These are phyloP conservation scores for Nixonia krombeini DNA, from an alignment of 1,140 invertebrate species.

Conservation along the genomic window DNA sequence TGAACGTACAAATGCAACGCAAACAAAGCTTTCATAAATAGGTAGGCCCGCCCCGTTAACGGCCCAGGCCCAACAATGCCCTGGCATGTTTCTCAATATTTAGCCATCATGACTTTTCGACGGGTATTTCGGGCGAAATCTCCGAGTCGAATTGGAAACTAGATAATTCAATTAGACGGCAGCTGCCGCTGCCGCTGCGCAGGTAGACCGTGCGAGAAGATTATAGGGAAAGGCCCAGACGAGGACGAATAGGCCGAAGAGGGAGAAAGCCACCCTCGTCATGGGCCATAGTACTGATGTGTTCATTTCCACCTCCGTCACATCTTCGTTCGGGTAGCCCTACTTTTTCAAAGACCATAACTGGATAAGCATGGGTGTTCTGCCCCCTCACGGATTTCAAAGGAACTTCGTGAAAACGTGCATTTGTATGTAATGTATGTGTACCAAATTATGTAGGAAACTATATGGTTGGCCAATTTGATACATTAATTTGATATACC, in stretches of 20 bases:
- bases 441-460: too few relatives aligned
- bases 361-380: too few relatives aligned
- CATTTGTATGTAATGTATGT: too few relatives aligned
- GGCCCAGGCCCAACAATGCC: conserved; percentile 54
- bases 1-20: conserved; percentile 25
- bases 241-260: not conserved
- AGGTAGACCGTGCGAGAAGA: conserved; percentile 20
- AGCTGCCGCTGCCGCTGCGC: conserved; percentile 58
- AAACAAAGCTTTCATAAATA: conserved; percentile 37
- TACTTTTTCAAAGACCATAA: conserved; percentile 9
- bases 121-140: conserved; percentile 64
- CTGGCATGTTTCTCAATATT: conserved; percentile 72
- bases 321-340: conserved; percentile 31
- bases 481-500: too few relatives aligned
- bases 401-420: too few relatives aligned
- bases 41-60: conserved; percentile 34
- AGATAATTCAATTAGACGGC: conserved; percentile 72
- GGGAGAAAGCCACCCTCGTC: conserved; percentile 22
- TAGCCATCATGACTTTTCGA: conserved; percentile 72
- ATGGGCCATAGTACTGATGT: conserved; percentile 32
- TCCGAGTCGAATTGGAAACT: conserved; percentile 72
- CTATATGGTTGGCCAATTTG: too few relatives aligned
- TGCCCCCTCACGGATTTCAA: too few relatives aligned
- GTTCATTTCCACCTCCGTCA: conserved; percentile 39
- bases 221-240: conserved; percentile 9